Evolutionary conservation across 2,888 invertebrate genomes (phyloP).

Genomic region (Orthonychiurus folsomi): DNA sequence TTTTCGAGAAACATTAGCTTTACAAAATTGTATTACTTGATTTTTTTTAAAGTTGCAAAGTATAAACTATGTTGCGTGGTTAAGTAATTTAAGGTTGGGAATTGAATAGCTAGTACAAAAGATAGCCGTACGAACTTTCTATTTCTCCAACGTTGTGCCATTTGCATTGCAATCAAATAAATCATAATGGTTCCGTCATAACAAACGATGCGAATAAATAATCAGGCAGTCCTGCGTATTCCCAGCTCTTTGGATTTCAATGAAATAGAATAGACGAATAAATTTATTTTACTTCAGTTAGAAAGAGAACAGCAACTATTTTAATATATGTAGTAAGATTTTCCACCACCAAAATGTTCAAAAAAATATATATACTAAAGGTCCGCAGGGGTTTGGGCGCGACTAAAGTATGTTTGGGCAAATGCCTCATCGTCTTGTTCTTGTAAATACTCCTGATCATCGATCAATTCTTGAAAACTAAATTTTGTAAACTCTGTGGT

Average conservation of each 20-base stretch:
- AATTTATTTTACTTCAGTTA: not conserved
- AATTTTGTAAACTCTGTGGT: constrained; percentile 10
- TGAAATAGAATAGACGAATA: not conserved
- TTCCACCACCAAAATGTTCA: constrained; percentile 13
- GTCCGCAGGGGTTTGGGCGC: constrained; percentile 9
- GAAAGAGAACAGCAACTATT: not conserved
- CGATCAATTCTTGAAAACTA: constrained; percentile 15
- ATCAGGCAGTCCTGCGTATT: too few relatives aligned
- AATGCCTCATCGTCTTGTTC: constrained; percentile 7
- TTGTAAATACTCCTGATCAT: not conserved
- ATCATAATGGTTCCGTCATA: too few relatives aligned
- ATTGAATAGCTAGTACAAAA: too few relatives aligned
- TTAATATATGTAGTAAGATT: not conserved
- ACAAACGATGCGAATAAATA: too few relatives aligned
- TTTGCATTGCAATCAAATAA: too few relatives aligned
- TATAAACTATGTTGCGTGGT: too few relatives aligned
- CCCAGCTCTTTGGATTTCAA: not conserved
- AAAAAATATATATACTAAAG: constrained; percentile 13
- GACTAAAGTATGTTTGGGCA: constrained; percentile 1
- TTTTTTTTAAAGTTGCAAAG: too few relatives aligned
- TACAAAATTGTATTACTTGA: too few relatives aligned
- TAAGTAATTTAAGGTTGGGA: too few relatives aligned
- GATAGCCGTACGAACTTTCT: too few relatives aligned
- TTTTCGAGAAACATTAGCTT: not conserved
- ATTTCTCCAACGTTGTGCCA: too few relatives aligned